These are phyloP conservation scores for Mamestra configurata DNA, from an alignment of 1,140 invertebrate species.

Conservation along the genomic window DNA sequence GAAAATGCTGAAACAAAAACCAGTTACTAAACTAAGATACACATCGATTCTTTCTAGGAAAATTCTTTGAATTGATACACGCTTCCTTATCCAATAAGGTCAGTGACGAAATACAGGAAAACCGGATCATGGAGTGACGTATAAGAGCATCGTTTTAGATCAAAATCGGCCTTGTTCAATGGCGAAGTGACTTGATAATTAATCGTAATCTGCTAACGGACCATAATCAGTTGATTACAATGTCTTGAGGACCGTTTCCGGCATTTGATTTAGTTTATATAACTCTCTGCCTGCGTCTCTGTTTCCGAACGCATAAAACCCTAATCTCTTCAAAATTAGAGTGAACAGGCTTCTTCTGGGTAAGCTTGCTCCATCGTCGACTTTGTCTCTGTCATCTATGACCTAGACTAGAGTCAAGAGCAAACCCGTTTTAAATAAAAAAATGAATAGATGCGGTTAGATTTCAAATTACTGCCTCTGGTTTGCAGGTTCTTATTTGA, in stretches of 20 bases:
- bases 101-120: conserved; percentile 12
- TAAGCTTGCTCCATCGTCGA: too few species aligned
- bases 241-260: not conserved
- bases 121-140: not conserved
- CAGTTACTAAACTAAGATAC: not conserved
- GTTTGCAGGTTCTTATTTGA: not conserved
- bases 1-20: conserved; percentile 7
- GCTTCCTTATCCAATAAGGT: not conserved
- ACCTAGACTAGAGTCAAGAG: too few species aligned
- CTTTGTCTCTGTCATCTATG: too few species aligned
- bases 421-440: too few species aligned
- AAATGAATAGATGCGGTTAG: not conserved
- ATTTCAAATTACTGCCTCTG: not conserved
- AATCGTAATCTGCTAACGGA: not conserved
- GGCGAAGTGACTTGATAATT: not conserved
- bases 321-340: too few species aligned
- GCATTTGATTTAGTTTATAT: conserved; percentile 12
- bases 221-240: conserved; percentile 10
- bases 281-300: too few species aligned
- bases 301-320: too few species aligned
- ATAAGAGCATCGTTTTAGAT: not conserved
- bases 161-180: not conserved
- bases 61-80: not conserved
- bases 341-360: too few species aligned
- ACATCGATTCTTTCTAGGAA: conserved; percentile 3